Evolutionary conservation across 2,888 invertebrate species (phyloP).

Genomic region (Macrophya annulata): DNA sequence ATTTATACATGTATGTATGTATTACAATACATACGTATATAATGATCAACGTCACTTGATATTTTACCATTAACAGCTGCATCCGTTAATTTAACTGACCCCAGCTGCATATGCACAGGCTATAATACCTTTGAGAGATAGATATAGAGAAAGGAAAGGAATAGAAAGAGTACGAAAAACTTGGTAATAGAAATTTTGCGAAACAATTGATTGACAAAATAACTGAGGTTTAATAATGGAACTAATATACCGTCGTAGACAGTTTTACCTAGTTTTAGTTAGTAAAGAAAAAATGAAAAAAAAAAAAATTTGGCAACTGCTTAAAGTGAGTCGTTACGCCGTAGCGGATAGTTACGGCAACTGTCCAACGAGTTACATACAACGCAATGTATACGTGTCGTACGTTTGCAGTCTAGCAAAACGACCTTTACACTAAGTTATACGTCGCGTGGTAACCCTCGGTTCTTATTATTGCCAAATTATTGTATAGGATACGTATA

Average conservation of each 20-base stretch:
- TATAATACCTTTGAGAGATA: not conserved
- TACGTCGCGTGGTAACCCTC: not conserved
- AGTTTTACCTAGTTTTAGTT: constrained; percentile 1
- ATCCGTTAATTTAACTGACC: not conserved
- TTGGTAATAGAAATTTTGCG: not conserved
- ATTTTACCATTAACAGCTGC: constrained; percentile 44
- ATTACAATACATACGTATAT: not conserved
- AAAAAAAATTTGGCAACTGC: constrained; percentile 28
- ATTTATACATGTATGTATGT: not conserved
- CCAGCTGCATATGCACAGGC: not conserved
- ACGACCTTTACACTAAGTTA: constrained; percentile 19
- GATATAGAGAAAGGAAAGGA: not conserved
- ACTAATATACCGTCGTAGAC: not conserved
- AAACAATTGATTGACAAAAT: not conserved
- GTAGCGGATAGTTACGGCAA: constrained; percentile 19
- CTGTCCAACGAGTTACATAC: constrained; percentile 21
- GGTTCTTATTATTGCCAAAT: not conserved
- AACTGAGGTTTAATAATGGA: no score
- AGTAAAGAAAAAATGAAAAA: constrained; percentile 9
- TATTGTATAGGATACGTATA: not conserved
- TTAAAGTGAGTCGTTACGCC: constrained; percentile 29
- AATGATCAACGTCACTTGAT: constrained; percentile 34
- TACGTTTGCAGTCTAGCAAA: not conserved
- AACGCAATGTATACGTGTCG: not conserved
- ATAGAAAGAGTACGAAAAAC: not conserved